Evolutionary conservation across 2,888 invertebrate genomes (phyloP).

Genomic region (Leptopilina syphax): DNA sequence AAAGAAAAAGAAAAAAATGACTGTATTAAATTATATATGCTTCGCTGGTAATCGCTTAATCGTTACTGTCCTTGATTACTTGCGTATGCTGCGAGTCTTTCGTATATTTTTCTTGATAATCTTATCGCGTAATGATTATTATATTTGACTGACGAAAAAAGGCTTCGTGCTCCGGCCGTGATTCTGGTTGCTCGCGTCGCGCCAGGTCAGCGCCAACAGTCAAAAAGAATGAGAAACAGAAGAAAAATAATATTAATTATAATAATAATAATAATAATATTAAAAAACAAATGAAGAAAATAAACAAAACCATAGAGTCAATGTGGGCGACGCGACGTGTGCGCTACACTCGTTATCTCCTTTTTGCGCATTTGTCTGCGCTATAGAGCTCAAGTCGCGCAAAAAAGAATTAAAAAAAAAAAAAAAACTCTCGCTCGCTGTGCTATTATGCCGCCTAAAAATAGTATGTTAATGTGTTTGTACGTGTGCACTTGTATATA

Average conservation of each 20-base stretch:
- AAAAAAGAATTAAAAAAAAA: slow-evolving; percentile 41
- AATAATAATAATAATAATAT: too few relatives aligned
- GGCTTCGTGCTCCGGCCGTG: slow-evolving; percentile 42
- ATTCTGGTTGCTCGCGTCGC: slow-evolving; percentile 43
- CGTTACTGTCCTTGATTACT: slow-evolving; percentile 37
- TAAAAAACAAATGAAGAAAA: neutral
- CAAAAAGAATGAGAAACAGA: neutral
- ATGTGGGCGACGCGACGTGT: slow-evolving; percentile 44
- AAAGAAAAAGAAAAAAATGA: neutral
- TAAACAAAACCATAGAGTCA: slow-evolving; percentile 18
- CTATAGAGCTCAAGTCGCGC: slow-evolving; percentile 62
- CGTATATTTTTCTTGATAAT: slow-evolving; percentile 30
- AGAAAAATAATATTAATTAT: too few relatives aligned
- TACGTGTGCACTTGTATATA: slow-evolving; percentile 54
- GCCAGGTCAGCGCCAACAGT: slow-evolving; percentile 38
- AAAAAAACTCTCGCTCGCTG: slow-evolving; percentile 63
- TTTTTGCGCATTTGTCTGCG: slow-evolving; percentile 54
- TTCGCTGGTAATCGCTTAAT: slow-evolving; percentile 39
- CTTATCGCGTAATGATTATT: slow-evolving; percentile 18
- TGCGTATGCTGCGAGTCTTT: slow-evolving; percentile 14
- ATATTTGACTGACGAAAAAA: slow-evolving; percentile 34
- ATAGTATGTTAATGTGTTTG: slow-evolving; percentile 61
- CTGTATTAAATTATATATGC: slow-evolving; percentile 29
- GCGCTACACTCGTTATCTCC: slow-evolving; percentile 51
- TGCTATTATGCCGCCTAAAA: slow-evolving; percentile 69